Evolutionary conservation across 2,888 invertebrate species (phyloP).

Genomic region (Siphonodentalium dalli): DNA sequence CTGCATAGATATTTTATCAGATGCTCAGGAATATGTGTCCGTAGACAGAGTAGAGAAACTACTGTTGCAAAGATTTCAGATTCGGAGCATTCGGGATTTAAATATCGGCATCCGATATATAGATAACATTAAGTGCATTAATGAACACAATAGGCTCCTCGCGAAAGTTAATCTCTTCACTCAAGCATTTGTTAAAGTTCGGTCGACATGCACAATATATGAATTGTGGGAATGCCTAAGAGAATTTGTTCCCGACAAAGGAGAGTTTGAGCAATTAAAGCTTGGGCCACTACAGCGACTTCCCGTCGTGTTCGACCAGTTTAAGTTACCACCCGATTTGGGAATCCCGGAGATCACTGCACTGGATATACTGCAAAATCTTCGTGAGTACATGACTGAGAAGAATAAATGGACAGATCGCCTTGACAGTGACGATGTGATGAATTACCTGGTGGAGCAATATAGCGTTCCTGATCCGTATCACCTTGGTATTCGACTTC

Average conservation of each 20-base stretch:
- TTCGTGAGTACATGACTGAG: conserved; percentile 44
- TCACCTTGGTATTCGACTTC: conserved; percentile 54
- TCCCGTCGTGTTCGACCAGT: conserved; percentile 51
- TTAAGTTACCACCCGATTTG: conserved; percentile 52
- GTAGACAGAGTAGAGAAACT: conserved; percentile 46
- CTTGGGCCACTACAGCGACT: conserved; percentile 57
- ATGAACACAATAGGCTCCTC: conserved; percentile 42
- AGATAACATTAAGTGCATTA: conserved; percentile 39
- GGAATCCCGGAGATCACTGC: conserved; percentile 54
- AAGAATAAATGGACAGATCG: conserved; percentile 47
- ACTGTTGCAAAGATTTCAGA: conserved; percentile 38
- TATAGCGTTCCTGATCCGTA: conserved; percentile 43
- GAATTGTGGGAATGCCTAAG: conserved; percentile 47
- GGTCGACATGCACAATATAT: conserved; percentile 52
- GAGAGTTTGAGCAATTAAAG: conserved; percentile 45
- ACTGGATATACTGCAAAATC: conserved; percentile 46
- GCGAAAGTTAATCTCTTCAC: conserved; percentile 49
- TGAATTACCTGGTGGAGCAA: conserved; percentile 46
- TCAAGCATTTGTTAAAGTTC: conserved; percentile 50
- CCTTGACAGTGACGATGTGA: conserved; percentile 48
- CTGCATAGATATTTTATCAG: conserved; percentile 53
- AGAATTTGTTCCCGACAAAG: conserved; percentile 41
- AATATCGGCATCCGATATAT: conserved; percentile 23
- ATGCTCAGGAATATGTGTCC: conserved; percentile 52
- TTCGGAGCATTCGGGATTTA: conserved; percentile 21